Conservation (phyloP, 2,113 vertebrate genomes). For the Paraplagusia blochii region DNA sequence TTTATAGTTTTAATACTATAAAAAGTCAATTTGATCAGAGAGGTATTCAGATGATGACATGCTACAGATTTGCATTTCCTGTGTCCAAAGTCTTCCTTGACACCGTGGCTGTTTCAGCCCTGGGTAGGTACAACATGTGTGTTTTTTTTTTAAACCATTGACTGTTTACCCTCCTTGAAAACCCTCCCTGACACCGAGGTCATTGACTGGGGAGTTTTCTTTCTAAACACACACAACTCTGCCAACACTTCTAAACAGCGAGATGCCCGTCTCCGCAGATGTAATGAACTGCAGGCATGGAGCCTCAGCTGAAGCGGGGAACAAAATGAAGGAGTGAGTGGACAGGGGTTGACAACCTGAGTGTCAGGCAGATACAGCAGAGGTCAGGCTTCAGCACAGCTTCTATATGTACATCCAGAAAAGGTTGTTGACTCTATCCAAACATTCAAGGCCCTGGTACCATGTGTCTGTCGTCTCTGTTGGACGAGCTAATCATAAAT, state of each 20-base stretch:
- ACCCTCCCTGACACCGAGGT: slow-evolving; percentile 30
- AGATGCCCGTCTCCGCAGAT: too few relatives aligned
- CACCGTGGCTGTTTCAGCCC: slow-evolving; percentile 6
- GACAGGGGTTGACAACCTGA: slow-evolving; percentile 34
- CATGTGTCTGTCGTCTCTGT: not conserved
- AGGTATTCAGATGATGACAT: too few relatives aligned
- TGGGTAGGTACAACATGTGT: slow-evolving; percentile 4
- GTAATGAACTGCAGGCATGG: too few relatives aligned
- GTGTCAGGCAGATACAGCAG: slow-evolving; percentile 33
- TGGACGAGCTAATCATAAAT: not conserved
- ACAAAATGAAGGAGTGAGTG: too few relatives aligned
- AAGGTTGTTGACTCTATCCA: not conserved
- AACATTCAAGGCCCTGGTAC: not conserved
- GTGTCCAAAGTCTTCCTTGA: slow-evolving; percentile 9
- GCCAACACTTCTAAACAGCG: not conserved
- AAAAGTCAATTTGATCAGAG: too few relatives aligned
- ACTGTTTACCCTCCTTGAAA: slow-evolving; percentile 27
- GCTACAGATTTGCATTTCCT: not conserved
- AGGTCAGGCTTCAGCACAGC: slow-evolving; percentile 15
- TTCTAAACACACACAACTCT: not conserved
- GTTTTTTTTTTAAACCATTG: slow-evolving; percentile 18
- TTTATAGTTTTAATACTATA: too few relatives aligned
- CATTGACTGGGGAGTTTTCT: slow-evolving; percentile 20
- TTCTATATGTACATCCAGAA: slow-evolving; percentile 1
- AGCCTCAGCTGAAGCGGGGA: too few relatives aligned